phyloP scores from a whole-genome alignment of 2,888 invertebrate genomes.

The Nematopogon swammerdamellus region DNA sequence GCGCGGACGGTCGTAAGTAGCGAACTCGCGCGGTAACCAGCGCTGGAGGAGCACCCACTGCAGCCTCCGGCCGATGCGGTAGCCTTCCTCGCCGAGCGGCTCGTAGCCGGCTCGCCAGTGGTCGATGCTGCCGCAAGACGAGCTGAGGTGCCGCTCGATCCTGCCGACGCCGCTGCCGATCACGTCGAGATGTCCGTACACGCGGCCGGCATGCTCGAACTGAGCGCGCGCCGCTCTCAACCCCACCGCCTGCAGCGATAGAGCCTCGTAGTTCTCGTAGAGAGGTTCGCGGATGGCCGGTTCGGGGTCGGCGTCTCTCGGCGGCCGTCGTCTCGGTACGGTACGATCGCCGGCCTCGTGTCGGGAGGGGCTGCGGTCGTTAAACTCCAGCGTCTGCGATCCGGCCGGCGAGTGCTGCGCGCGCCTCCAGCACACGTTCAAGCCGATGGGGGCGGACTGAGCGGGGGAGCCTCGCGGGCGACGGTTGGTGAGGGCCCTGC shows the following conservation, averaged over 20 bases:
- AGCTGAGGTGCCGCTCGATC: conserved; percentile 59
- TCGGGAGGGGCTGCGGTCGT: conserved; percentile 19
- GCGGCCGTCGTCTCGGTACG: conserved; percentile 9
- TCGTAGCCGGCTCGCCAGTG: conserved; percentile 28
- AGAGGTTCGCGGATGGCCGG: conserved; percentile 15
- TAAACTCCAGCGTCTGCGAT: conserved; percentile 36
- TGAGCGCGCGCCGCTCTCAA: conserved; percentile 11
- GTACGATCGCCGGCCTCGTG: conserved; percentile 6
- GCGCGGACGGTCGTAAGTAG: conserved; percentile 9
- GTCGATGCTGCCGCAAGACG: conserved; percentile 62
- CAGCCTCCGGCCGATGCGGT: conserved; percentile 60
- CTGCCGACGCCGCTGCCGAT: conserved; percentile 51
- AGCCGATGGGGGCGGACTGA: conserved; percentile 10
- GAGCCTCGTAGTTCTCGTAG: conserved; percentile 17
- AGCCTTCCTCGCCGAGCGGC: conserved; percentile 29
- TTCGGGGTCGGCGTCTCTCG: conserved; percentile 1
- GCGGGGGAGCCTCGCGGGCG: conserved; percentile 1
- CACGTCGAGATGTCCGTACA: conserved; percentile 53
- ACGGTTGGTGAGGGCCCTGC: neutral
- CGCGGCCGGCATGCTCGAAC: conserved; percentile 33
- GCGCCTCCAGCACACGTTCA: conserved; percentile 13
- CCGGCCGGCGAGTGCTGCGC: conserved; percentile 18
- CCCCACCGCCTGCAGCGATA: conserved; percentile 13
- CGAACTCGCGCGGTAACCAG: conserved; percentile 56
- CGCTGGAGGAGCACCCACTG: conserved; percentile 66